Evolutionary conservation across 2,888 invertebrate species (phyloP), one percentile per base, ranked within the genome.

Genomic region (Hydrotaea cyrtoneurina): DNA sequence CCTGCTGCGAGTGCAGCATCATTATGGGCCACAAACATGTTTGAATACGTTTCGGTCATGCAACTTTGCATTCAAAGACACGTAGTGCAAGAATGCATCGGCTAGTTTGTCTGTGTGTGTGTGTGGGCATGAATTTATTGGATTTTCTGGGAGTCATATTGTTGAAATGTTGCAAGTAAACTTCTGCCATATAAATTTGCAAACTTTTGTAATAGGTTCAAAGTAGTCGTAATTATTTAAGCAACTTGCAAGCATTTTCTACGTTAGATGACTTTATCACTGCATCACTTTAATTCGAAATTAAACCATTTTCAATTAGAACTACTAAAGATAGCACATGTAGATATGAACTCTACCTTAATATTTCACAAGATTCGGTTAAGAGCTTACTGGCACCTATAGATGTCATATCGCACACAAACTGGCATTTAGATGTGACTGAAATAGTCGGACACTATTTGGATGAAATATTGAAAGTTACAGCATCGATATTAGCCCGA

Each of bases 131-230:
- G 53, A 46, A 73, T 39, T 73, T 73, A 74, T 69, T 69, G 23
- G 43, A 66, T 66, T 43, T 66, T 21, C 21, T n/a, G 10, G 2
- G 19, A 69, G 69, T 69, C 69, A 69, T 69, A 43, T 69, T 46
- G 69, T 69, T 69, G 69, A 69, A 69, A 69, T 69, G 69, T 69
- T 69, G 39, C 23, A 23, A 39, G 69, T 15, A 69, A 69, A 69
- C 46, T 69, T 59, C 46, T 69, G 43, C 13, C 46, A 21, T 3
- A 69, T 69, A 69, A 69, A 69, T 69, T 39, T 69, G 15, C 23
- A 46, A 39, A 46, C 69, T 69, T 69, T 69, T 69, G 43, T 39
- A 2, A 43, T 43, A 59, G 59, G 23, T 26, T 26, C 23, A 26
- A 2, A 59, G 59, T n/a, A 31, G 31, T 31, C 2, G 31, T 59